Conservation (phyloP, 2,113 vertebrate genomes). For the Glaucidium brasilianum region DNA sequence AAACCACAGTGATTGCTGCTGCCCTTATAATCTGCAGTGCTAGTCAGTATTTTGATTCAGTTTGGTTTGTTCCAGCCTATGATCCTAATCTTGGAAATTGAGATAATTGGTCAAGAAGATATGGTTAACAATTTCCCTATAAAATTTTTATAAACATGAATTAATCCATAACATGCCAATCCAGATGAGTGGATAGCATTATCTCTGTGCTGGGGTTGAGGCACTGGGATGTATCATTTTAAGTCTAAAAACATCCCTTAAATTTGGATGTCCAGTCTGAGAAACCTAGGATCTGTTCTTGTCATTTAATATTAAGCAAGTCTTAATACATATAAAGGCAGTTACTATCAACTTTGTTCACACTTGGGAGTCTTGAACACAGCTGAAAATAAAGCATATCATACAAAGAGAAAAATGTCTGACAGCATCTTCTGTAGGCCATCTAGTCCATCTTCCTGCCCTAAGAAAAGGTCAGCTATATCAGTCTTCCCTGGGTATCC, state of each 20-base stretch:
- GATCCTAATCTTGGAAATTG: background rate
- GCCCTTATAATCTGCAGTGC: background rate
- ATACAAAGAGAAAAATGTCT: background rate
- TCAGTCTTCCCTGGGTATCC: background rate
- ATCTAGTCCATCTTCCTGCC: background rate
- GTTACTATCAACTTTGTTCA: background rate
- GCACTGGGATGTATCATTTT: background rate
- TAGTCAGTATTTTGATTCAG: background rate
- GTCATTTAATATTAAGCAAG: background rate
- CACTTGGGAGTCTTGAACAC: background rate
- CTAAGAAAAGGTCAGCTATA: background rate
- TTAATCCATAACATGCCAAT: background rate
- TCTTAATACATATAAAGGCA: background rate
- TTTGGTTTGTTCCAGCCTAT: background rate
- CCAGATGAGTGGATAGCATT: background rate
- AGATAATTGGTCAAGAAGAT: background rate
- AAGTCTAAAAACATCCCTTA: background rate
- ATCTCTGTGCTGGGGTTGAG: background rate
- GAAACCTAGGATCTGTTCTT: background rate
- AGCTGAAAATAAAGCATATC: background rate
- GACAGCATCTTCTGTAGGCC: background rate
- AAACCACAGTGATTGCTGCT: background rate
- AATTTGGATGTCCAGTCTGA: background rate
- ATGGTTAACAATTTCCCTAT: background rate
- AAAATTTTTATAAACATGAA: background rate